These are phyloP conservation scores for Perodicticus potto DNA, from an alignment of 2,797 vertebrate genomes.

Conservation along the genomic window DNA sequence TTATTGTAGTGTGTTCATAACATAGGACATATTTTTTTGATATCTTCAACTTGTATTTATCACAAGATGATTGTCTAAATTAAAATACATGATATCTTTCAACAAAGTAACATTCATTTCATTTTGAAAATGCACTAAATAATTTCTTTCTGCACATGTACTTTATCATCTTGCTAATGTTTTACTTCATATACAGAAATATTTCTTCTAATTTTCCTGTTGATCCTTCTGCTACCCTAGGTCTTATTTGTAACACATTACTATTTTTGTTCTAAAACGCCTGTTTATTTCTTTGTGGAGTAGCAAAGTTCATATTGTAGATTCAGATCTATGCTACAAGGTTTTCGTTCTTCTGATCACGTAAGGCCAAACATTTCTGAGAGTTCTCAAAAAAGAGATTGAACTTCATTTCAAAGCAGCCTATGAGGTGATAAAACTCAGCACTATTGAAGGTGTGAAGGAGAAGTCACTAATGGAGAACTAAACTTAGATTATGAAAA, in stretches of 20 bases:
- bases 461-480: neutral
- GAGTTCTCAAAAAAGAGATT: neutral
- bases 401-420: constrained; percentile 33
- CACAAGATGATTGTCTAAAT: neutral
- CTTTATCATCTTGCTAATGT: neutral
- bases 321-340: neutral
- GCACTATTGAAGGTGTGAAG: neutral
- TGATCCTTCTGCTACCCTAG: neutral
- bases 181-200: neutral
- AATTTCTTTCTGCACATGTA: neutral
- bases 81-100: constrained; percentile 25
- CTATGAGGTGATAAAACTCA: constrained; percentile 42
- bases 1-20: neutral
- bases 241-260: neutral
- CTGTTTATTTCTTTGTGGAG: neutral
- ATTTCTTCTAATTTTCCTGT: neutral
- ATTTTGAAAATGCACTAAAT: neutral
- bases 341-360: constrained; percentile 1
- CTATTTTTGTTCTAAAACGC: neutral
- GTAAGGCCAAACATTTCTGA: neutral
- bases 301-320: neutral
- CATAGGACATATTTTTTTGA: neutral
- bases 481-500: neutral
- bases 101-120: neutral
- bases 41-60: neutral